phyloP scores from a whole-genome alignment of 2,888 invertebrate species.

The Epinotia nisella region DNA sequence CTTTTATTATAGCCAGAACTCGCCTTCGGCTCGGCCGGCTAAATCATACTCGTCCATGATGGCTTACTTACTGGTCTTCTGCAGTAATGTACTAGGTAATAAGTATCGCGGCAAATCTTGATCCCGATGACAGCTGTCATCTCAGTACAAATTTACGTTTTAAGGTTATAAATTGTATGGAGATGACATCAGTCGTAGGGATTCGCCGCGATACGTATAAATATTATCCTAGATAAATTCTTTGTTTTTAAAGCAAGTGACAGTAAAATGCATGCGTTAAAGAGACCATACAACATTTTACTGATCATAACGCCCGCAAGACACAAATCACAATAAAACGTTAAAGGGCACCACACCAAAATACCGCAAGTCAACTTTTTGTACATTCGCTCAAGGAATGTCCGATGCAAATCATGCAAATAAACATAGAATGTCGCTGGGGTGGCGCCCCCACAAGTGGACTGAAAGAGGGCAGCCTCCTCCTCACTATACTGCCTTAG shows the following conservation, averaged over 20 bases:
- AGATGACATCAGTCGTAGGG: no score
- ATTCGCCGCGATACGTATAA: no score
- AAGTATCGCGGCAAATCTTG: no score
- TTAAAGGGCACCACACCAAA: constrained; percentile 38
- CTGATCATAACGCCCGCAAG: constrained; percentile 18
- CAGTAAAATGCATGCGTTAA: constrained; percentile 8
- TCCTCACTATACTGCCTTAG: constrained; percentile 73
- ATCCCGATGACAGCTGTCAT: no score
- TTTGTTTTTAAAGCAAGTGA: background rate
- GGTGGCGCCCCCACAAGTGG: constrained; percentile 67
- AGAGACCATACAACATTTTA: constrained; percentile 1
- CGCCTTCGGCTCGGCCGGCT: no score
- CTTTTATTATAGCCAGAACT: no score
- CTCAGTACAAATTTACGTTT: no score
- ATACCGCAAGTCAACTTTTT: constrained; percentile 39
- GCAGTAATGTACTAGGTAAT: no score
- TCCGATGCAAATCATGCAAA: constrained; percentile 81
- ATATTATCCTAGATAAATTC: no score
- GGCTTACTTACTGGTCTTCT: no score
- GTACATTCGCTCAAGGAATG: constrained; percentile 55
- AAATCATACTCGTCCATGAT: no score
- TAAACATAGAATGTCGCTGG: constrained; percentile 67
- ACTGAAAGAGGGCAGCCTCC: constrained; percentile 70
- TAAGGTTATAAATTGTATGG: no score
- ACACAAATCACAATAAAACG: constrained; percentile 33